phyloP scores from a whole-genome alignment of 1,140 invertebrate genomes.

The Goniozus legneri region DNA sequence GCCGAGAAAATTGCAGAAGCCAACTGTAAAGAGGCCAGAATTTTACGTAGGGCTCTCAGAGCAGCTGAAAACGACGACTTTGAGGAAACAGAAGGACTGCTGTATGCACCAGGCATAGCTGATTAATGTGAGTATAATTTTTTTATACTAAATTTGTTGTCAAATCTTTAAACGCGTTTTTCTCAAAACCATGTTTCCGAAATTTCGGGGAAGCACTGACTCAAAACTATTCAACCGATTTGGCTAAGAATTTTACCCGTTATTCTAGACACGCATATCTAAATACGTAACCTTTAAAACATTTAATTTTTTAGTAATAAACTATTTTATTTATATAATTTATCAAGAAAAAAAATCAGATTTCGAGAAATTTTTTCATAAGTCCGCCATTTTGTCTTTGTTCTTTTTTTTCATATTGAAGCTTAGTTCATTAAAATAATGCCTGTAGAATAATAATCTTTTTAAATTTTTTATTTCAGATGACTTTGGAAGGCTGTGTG shows the following conservation, averaged over 20 bases:
- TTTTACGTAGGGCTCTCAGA: not conserved
- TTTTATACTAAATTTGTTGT: not conserved
- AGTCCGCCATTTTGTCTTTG: not conserved
- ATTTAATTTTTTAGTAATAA: not conserved
- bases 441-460: not conserved
- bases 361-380: not conserved
- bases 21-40: not conserved
- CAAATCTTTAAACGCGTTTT: constrained; percentile 15
- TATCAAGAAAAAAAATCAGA: not conserved
- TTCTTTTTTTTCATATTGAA: too few species aligned
- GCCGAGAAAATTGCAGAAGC: constrained; percentile 3
- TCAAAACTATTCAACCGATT: not conserved
- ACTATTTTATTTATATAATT: not conserved
- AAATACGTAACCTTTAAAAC: not conserved
- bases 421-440: not conserved
- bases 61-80: not conserved
- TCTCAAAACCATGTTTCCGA: constrained; percentile 4
- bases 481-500: not conserved
- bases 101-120: not conserved
- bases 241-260: not conserved
- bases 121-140: constrained; percentile 4
- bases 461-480: not conserved
- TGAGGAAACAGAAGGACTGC: not conserved
- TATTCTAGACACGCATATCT: not conserved
- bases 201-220: not conserved